A percentile compares a stretch with the other conserved stretches of the same genome.
phyloP scores from a whole-genome alignment of 2,797 vertebrate species.

The Petrocephalus sullivani region DNA sequence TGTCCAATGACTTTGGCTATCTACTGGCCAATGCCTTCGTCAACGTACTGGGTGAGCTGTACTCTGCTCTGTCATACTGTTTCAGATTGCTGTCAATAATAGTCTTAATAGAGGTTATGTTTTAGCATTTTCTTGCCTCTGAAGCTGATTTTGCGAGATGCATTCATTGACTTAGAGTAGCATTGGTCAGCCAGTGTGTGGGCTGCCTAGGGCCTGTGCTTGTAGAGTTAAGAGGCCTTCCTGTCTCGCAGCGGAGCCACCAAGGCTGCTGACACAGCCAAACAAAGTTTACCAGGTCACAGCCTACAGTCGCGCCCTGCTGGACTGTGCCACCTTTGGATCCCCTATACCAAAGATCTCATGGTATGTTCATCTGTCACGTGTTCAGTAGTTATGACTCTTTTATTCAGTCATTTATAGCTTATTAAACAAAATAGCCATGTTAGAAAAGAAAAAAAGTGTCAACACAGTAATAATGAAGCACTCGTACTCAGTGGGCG shows the following conservation, averaged over 20 bases:
- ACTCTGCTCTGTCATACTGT: background rate
- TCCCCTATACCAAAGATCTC: conserved; percentile 85
- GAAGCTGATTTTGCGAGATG: background rate
- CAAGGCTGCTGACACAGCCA: conserved; percentile 79
- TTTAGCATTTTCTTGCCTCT: background rate
- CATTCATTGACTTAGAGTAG: background rate
- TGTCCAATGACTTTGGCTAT: conserved; percentile 91
- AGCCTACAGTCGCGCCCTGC: conserved; percentile 69
- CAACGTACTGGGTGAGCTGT: conserved; percentile 83
- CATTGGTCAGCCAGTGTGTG: background rate
- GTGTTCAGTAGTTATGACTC: background rate
- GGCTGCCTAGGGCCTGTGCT: background rate
- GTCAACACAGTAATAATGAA: background rate
- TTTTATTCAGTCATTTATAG: background rate
- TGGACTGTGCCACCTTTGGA: conserved; percentile 86
- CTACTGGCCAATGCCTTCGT: conserved; percentile 89
- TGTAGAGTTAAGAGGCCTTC: background rate
- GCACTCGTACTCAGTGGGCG: background rate
- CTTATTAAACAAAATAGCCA: background rate
- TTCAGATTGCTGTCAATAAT: background rate
- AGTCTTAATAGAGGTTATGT: background rate
- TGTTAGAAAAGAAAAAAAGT: background rate
- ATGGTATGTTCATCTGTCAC: conserved; percentile 67
- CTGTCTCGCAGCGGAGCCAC: conserved; percentile 71
- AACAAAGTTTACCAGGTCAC: conserved; percentile 84